Evolutionary conservation across 64 coral and sea anemone species (phyloP), one percentile per base, ranked within the genome.

Genomic region (Hydrozoanthus tunicans): DNA sequence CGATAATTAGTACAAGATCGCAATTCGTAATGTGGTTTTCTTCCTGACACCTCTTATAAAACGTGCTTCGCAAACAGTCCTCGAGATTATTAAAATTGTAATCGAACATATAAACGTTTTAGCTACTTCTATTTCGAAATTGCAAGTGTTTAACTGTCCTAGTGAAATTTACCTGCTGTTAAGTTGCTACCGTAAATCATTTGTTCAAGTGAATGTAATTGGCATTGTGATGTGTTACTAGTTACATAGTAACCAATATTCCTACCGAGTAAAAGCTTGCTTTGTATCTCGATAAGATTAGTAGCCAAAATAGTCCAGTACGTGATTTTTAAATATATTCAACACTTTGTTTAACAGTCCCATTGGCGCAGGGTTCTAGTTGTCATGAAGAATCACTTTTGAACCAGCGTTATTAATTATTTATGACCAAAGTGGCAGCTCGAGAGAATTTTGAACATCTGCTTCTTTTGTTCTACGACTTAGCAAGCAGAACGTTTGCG

Each of bases 371-470:
- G 56, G 73, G 64, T 32, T 55, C 26, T 11, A 32, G 11, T 10
- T 61, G 54, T 72, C 13, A 27, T 6, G 6, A 20, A 12, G 9
- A 56, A 88, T 32, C 14, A 20, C n/a, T 56, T 86, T 86, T 73
- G 73, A 86, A 59, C 73, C 25, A 73, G 23, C 26, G 55, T 6
- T 56, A 88, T 88, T 73, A 62, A 11, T 88, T 88, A 88, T 88
- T 88, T 17, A 88, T 88, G 9, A 56, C 11, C 5, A 9, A 72
- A 73, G 67, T 86, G 71, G 8, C 68, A 72, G 25, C 12, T 73
- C 61, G 1, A 23, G 15, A 59, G 74, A 13, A 13, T 58, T 32
- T 32, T 53, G 15, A 75, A 88, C 56, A 88, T 74, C 84, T 74
- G 84, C 9, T 43, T 43, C 6, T 15, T 54, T 25, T 4, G 17